Evolutionary conservation across 2,113 vertebrate genomes (phyloP).

Genomic region (Clarias batrachus): DNA sequence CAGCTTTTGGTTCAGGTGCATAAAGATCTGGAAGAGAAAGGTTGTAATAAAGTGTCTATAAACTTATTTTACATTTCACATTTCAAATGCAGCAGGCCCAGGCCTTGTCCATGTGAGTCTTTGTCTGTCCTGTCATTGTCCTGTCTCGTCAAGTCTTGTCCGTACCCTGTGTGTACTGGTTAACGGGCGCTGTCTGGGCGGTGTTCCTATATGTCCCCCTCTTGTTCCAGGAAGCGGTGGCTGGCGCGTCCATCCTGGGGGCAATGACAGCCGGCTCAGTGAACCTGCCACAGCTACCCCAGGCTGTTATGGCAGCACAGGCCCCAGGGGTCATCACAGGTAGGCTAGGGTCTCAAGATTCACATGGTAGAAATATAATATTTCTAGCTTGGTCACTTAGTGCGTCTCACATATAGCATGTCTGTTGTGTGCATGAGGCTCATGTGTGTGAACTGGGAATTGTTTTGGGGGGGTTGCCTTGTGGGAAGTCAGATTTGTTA

Average conservation of each 20-base stretch:
- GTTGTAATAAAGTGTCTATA: too few relatives aligned
- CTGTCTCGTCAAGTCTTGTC: slow-evolving; percentile 36
- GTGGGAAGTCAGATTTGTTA: not conserved
- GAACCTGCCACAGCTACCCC: slow-evolving; percentile 80
- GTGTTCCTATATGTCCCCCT: slow-evolving; percentile 55
- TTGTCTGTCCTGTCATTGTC: slow-evolving; percentile 29
- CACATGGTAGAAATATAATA: not conserved
- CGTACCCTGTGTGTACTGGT: slow-evolving; percentile 49
- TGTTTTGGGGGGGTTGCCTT: not conserved
- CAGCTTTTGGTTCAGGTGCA: not conserved
- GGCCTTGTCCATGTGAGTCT: slow-evolving; percentile 38
- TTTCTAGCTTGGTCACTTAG: not conserved
- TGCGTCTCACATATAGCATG: slow-evolving; percentile 4
- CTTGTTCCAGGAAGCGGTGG: slow-evolving; percentile 80
- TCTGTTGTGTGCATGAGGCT: not conserved
- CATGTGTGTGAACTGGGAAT: not conserved
- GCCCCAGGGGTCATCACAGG: slow-evolving; percentile 88
- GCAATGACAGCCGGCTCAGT: slow-evolving; percentile 76
- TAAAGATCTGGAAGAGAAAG: not conserved
- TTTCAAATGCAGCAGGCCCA: slow-evolving; percentile 51
- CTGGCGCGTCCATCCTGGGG: slow-evolving; percentile 82
- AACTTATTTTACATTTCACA: not conserved
- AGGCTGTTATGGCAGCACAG: slow-evolving; percentile 87
- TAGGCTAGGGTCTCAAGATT: slow-evolving; percentile 50
- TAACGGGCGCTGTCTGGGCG: slow-evolving; percentile 55